Evolutionary conservation across 2,888 invertebrate species (phyloP).

Genomic region (Chorisops tibialis): DNA sequence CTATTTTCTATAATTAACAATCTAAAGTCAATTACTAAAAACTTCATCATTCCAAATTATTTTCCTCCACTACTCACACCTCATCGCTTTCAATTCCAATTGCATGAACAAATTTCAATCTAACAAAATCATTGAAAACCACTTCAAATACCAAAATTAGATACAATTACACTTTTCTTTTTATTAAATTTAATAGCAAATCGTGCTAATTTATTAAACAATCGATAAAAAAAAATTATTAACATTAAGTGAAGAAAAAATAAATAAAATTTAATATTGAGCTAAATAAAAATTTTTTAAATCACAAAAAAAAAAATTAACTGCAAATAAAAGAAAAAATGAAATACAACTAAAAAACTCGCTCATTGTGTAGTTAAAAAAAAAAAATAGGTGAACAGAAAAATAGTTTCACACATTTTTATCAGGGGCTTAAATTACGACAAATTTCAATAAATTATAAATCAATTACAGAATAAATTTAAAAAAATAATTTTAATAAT

Average conservation of each 20-base stretch:
- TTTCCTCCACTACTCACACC: too few species aligned
- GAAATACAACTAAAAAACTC: conserved; percentile 17
- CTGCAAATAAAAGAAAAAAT: conserved; percentile 7
- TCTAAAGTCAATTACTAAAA: too few species aligned
- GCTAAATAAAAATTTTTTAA: conserved; percentile 16
- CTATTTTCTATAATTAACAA: too few species aligned
- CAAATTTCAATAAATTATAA: conserved; percentile 11
- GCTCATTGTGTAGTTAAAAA: conserved; percentile 22
- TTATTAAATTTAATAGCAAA: not conserved
- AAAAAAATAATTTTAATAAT: not conserved
- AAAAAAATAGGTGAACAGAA: conserved; percentile 1
- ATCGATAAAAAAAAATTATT: conserved; percentile 17
- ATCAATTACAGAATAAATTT: not conserved
- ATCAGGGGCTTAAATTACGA: conserved; percentile 26
- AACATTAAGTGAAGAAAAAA: not conserved
- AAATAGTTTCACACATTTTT: conserved; percentile 12
- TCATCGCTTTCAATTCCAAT: too few species aligned
- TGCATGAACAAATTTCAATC: too few species aligned
- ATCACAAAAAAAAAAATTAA: conserved; percentile 21
- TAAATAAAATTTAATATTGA: not conserved
- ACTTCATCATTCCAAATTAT: too few species aligned
- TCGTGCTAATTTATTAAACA: conserved; percentile 19
- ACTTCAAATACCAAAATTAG: conserved; percentile 14
- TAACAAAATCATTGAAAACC: conserved; percentile 23
- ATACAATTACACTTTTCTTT: not conserved